Conservation (phyloP, 2,113 vertebrate genomes). For the Caranx ignobilis region DNA sequence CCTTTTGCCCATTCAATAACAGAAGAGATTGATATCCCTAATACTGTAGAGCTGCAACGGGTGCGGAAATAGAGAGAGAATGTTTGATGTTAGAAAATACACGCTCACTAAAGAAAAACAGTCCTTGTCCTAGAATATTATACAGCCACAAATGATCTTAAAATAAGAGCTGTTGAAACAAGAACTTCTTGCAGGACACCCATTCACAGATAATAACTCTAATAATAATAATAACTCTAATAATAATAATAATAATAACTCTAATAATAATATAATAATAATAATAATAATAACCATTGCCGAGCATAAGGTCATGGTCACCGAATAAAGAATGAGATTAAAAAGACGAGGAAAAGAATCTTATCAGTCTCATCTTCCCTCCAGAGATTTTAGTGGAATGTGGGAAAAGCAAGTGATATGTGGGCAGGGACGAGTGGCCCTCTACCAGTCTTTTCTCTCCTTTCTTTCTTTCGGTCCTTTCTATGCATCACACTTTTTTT, state of each 20-base stretch:
- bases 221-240: background rate
- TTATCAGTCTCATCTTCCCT: conserved; percentile 73
- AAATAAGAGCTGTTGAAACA: background rate
- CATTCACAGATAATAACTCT: background rate
- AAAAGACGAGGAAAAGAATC: conserved; percentile 54
- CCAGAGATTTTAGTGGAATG: conserved; percentile 75
- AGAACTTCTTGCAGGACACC: background rate
- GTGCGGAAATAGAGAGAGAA: background rate
- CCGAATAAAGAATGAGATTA: conserved; percentile 34
- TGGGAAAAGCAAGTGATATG: conserved; percentile 71
- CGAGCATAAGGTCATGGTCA: conserved; percentile 10
- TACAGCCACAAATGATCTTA: background rate
- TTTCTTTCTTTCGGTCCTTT: conserved; percentile 62
- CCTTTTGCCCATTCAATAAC: conserved; percentile 1
- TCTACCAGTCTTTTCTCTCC: conserved; percentile 61
- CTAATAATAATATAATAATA: background rate
- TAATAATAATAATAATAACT: background rate
- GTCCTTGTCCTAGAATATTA: background rate
- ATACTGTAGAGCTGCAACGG: background rate
- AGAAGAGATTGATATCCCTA: conserved; percentile 4
- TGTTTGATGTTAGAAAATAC: background rate
- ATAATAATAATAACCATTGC: background rate
- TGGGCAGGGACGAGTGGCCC: conserved; percentile 67
- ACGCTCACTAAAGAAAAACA: background rate
- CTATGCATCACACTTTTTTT: conserved; percentile 50